Evolutionary conservation across 2,797 vertebrate genomes (phyloP).

Genomic region (Nothura maculosa): DNA sequence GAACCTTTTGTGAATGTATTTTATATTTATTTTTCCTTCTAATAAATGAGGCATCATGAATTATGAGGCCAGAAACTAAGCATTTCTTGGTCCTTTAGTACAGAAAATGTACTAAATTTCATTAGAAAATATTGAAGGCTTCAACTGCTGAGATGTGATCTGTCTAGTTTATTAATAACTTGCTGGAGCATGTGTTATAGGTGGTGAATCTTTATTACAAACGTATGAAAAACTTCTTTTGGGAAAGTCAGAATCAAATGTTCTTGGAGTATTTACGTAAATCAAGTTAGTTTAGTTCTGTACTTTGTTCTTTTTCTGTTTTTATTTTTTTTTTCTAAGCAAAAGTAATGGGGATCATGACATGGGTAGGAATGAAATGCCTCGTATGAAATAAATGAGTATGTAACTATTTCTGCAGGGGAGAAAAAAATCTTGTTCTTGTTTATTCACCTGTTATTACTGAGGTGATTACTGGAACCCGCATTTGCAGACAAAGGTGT

Average conservation of each 20-base stretch:
- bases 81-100: background rate
- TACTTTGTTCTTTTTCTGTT: background rate
- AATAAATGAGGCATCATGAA: background rate
- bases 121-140: background rate
- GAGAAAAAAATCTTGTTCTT: background rate
- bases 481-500: background rate
- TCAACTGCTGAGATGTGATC: background rate
- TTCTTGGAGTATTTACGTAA: background rate
- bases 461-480: background rate
- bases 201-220: background rate
- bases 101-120: background rate
- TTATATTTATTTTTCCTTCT: too few species aligned
- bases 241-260: background rate
- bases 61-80: background rate
- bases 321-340: background rate
- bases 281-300: background rate
- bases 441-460: conserved; percentile 37
- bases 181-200: background rate
- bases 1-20: background rate
- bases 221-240: background rate
- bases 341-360: background rate
- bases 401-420: background rate
- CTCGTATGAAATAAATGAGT: background rate
- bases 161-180: background rate
- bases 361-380: background rate